Evolutionary conservation across 2,113 vertebrate genomes (phyloP), one percentile per base, ranked within the genome.

Genomic region (Amia ocellicauda): DNA sequence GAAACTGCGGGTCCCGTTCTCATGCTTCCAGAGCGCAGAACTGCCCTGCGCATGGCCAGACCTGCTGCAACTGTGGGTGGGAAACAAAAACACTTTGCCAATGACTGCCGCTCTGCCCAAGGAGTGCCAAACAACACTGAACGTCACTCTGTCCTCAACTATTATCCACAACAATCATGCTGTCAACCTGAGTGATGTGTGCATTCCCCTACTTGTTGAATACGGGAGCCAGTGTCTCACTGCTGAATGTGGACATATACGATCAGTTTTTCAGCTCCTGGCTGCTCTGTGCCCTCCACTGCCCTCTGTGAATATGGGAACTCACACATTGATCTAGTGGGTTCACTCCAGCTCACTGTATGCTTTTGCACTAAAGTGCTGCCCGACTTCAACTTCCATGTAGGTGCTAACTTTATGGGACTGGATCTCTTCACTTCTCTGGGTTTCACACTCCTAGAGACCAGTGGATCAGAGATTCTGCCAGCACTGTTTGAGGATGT

Each of bases 201-300:
- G 49, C 24, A 42, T 68, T 20, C 58, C 47, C 13, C 41, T 74
- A 9, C 36, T n/a, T 67, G 9, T n/a, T 68, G n/a, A 64, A 68
- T 41, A 70, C 68, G 7, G 50, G 61, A 7, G 19, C 70, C 22
- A 45, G 19, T 1, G 42, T 51, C 4, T 63, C 53, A 0, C 40
- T 68, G 1, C 42, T 71, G 2, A 71, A 68, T n/a, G 22, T 60
- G 3, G n/a, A 23, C 8, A 65, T 61, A 3, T 36, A 43, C 14
- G 2, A 27, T 2, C 2, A 5, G 1, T 55, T 64, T 11, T 54
- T 69, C 27, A 10, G 19, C 10, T 24, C 23, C 36, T 29, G 27
- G 10, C 26, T 3, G 2, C 47, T 60, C 3, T 1, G 4, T 49
- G 0, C 45, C 31, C 7, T 58, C 62, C 17, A n/a, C 58, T n/a